These are phyloP conservation scores for Iguana delicatissima DNA, from an alignment of 2,797 vertebrate genomes.

Conservation along the genomic window DNA sequence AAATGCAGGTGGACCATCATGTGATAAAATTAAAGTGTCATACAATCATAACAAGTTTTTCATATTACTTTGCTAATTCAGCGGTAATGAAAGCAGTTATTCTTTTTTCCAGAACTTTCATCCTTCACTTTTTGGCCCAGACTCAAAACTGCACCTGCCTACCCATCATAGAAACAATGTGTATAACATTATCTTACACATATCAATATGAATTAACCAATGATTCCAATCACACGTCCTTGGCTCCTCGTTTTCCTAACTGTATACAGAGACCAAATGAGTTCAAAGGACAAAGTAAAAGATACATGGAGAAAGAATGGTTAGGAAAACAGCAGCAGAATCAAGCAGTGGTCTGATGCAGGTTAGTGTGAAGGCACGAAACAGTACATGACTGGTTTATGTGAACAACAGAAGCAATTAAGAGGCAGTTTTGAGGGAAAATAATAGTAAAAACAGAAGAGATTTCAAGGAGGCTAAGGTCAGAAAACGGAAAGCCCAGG, in stretches of 20 bases:
- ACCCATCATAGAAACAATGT: background rate
- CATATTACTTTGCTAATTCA: background rate
- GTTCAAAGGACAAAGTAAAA: background rate
- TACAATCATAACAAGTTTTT: background rate
- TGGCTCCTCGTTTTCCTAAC: background rate
- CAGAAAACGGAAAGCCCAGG: background rate
- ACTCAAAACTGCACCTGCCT: background rate
- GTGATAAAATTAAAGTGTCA: background rate
- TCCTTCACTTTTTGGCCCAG: background rate
- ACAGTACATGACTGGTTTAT: background rate
- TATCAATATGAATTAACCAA: background rate
- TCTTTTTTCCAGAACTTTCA: background rate
- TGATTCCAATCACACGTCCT: background rate
- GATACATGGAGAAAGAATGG: background rate
- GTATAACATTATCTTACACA: background rate
- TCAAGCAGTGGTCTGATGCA: background rate
- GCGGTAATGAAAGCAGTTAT: background rate
- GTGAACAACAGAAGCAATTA: background rate
- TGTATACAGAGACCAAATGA: background rate
- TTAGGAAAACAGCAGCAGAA: background rate
- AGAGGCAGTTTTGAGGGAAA: background rate
- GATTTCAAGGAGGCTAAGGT: background rate
- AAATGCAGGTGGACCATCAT: background rate
- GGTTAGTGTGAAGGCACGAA: background rate
- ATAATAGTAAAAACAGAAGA: background rate